These are phyloP conservation scores for Poeciliopsis turrubarensis DNA, from an alignment of 2,113 vertebrate species.

Conservation along the genomic window DNA sequence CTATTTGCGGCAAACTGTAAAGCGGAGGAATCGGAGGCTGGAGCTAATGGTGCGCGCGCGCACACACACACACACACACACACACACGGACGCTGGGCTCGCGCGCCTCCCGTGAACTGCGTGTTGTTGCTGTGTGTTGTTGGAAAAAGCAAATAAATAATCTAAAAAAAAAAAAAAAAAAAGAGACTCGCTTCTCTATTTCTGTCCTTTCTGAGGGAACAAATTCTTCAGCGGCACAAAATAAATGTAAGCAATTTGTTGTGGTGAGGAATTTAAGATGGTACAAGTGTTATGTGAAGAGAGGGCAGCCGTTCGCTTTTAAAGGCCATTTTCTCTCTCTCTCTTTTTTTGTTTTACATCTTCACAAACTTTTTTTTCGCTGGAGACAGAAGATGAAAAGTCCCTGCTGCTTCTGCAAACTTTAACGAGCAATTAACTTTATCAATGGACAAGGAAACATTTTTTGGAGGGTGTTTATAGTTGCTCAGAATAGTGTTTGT, in stretches of 20 bases:
- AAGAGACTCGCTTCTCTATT: not conserved
- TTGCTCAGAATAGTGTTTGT: constrained; percentile 44
- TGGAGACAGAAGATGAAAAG: constrained; percentile 57
- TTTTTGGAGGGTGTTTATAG: constrained; percentile 27
- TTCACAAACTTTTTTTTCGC: constrained; percentile 29
- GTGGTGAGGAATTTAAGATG: constrained; percentile 41
- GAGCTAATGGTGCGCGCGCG: constrained; percentile 46
- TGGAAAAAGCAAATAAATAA: not conserved
- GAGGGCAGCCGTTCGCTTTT: constrained; percentile 9
- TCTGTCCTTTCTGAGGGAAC: constrained; percentile 29
- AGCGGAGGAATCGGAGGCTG: constrained; percentile 59
- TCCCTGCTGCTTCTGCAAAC: constrained; percentile 56
- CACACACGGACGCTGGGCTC: too few relatives aligned
- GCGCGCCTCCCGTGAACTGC: too few relatives aligned
- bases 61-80: not conserved
- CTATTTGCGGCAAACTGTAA: constrained; percentile 64
- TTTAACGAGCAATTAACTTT: constrained; percentile 71
- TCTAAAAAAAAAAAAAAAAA: not conserved
- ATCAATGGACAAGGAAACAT: constrained; percentile 65
- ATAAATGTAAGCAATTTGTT: constrained; percentile 60
- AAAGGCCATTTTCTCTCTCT: not conserved
- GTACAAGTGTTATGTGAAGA: constrained; percentile 40
- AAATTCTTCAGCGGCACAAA: constrained; percentile 40
- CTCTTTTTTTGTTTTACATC: not conserved
- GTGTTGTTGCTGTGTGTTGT: constrained; percentile 28